Base-by-base conservation (phyloP, 2,888 invertebrate species). In the Himalopsyche kuldschensis region DNA sequence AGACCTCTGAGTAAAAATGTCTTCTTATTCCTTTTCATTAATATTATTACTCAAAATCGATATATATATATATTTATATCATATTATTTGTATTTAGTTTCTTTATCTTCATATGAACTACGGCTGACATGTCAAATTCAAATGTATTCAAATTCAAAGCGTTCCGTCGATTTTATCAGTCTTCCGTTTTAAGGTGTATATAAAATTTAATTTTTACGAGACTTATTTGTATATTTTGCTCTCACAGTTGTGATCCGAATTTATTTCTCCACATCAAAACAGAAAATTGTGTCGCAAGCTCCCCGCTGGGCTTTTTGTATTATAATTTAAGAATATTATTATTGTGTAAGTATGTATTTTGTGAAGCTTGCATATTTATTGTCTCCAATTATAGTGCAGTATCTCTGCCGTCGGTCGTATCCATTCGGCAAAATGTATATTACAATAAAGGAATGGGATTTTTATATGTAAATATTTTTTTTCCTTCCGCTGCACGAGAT, bases 371-470 rank as follows among this genome's bases (percentile, higher is more conserved):
- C 55, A 55, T 24, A n/a, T 24, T 20, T 55, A 55, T n/a, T 55
- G 55, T 55, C 55, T 55, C 5, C 6, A 20, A 55, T 55, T 20
- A 55, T 55, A 20, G n/a, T 55, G 10, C 24, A 20, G 24, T 55
- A 55, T 20, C 20, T 55, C 20, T 55, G 20, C 24, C 55, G 55
- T 55, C 10, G 8, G n/a, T 5, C 55, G 55, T 20, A 55, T 11
- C 8, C 20, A n/a, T 55, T 10, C 8, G n/a, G 55, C 24, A 55
- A 55, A 55, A 55, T 55, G 55, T 82, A 30, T 47, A 48, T 82
- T 41, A 82, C 47, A 79, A 79, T 78, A 82, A 63, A 82, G 82
- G 82, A 82, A 78, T 89, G 88, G 90, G 90, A 90, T 91, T 91
- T 91, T 91, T 55, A 55, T 55, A 55, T 20, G 55, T 20, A 55